A percentile compares a stretch with the other conserved stretches of the same genome.
These are phyloP conservation scores for Limonius californicus DNA, from an alignment of 1,140 invertebrate species.

Conservation along the genomic window DNA sequence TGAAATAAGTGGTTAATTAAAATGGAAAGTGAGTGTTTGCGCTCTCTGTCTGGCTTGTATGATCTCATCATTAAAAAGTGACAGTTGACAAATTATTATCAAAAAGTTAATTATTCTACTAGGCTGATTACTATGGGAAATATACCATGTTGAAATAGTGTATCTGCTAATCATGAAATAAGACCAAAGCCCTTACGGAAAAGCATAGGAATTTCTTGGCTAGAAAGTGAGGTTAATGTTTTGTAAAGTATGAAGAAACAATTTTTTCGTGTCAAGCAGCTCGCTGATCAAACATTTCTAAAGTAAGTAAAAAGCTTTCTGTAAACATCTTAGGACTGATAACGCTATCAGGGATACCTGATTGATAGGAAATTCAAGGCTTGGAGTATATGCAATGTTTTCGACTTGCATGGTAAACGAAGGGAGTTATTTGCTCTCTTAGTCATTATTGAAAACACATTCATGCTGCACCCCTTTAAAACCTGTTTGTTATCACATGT, in stretches of 20 bases:
- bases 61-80: constrained; percentile 9
- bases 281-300: constrained; percentile 84
- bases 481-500: too few relatives aligned
- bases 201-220: too few relatives aligned
- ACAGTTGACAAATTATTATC: constrained; percentile 2
- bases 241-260: constrained; percentile 71
- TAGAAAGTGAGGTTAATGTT: not conserved
- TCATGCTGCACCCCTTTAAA: too few relatives aligned
- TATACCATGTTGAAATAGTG: too few relatives aligned
- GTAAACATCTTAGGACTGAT: not conserved
- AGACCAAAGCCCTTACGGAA: too few relatives aligned
- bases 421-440: too few relatives aligned
- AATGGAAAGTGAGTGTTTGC: not conserved
- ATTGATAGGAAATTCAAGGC: not conserved
- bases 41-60: not conserved
- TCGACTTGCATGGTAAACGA: too few relatives aligned
- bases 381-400: too few relatives aligned
- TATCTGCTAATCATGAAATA: too few relatives aligned
- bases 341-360: not conserved
- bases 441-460: too few relatives aligned
- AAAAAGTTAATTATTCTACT: not conserved
- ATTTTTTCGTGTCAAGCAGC: constrained; percentile 82
- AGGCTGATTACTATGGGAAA: too few relatives aligned
- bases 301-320: constrained; percentile 56
- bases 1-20: not conserved